phyloP scores from a whole-genome alignment of 2,888 invertebrate genomes.

The Steinernema hermaphroditum region DNA sequence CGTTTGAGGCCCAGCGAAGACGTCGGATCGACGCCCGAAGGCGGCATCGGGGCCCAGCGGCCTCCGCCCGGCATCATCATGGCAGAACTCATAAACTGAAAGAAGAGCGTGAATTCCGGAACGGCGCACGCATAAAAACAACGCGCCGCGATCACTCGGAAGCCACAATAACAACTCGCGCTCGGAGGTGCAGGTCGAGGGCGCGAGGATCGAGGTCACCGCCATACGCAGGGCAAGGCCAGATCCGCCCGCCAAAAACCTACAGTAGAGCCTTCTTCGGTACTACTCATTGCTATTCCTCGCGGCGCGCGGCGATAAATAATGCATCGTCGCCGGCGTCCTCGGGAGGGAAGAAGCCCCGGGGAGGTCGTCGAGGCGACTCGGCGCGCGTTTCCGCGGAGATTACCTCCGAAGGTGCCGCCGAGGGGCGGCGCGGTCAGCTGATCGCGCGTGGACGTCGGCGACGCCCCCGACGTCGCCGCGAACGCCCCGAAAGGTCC shows the following conservation, averaged over 20 bases:
- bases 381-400: too few relatives aligned
- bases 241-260: slow-evolving; percentile 16
- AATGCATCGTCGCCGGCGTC: neutral
- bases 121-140: slow-evolving; percentile 15
- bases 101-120: neutral
- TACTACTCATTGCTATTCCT: neutral
- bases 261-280: slow-evolving; percentile 10
- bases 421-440: too few relatives aligned
- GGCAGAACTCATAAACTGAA: slow-evolving; percentile 28
- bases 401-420: too few relatives aligned
- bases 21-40: neutral
- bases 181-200: neutral
- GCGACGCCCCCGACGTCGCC: too few relatives aligned
- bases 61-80: slow-evolving; percentile 24
- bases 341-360: neutral
- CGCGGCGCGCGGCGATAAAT: slow-evolving; percentile 4
- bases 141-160: slow-evolving; percentile 19
- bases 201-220: slow-evolving; percentile 27
- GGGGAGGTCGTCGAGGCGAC: too few relatives aligned
- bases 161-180: slow-evolving; percentile 26
- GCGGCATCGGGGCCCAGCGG: slow-evolving; percentile 14
- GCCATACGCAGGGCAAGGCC: neutral
- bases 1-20: neutral
- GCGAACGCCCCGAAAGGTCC: too few relatives aligned
- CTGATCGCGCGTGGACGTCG: too few relatives aligned